Evolutionary conservation across 2,797 vertebrate genomes (phyloP), one percentile per base, ranked within the genome.

Genomic region (Lacerta bilineata): DNA sequence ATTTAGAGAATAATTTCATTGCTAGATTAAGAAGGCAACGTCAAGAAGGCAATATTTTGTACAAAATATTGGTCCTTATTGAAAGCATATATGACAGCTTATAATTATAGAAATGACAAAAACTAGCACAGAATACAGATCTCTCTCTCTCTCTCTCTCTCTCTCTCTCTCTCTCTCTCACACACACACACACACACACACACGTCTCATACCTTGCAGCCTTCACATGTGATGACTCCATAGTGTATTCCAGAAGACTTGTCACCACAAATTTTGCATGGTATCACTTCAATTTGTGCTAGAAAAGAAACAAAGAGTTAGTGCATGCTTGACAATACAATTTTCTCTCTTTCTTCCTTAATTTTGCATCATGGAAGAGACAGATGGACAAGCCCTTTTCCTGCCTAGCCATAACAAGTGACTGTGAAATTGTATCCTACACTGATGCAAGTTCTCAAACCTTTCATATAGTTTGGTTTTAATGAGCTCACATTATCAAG

Each of bases 231-330:
- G 95, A 99, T 99, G 96, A 99, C 99, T 95, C 99, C 99, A 90
- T 99, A 99, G 97, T 99, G 99, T 97, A 99, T 99, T 95, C 99
- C 99, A 87, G 99, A 99, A 93, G 99, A 99, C 95, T 99, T 99
- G 98, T 99, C 99, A 95, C 99, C 98, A 96, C 99, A 99, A 97
- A 99, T 99, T 98, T 99, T 99, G 98, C 99, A 99, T 96, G 99
- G 99, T 98, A 99, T 99, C 94, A 99, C 99, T 99, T 99, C 99
- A 95, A 99, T 99, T 99, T 99, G 99, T 94, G 99, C 99, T 99
- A 97, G 93, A 97, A 97, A 93, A 93, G 36, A 93, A 93, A 96
- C 91, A 92, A 88, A 95, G 88, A 93, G 23, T 93, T 69, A 95
- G 91, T 95, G 94, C 93, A 77, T 93, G 84, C 86, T 90, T 33